phyloP scores from a whole-genome alignment of 2,113 vertebrate species.

The Heterotis niloticus region DNA sequence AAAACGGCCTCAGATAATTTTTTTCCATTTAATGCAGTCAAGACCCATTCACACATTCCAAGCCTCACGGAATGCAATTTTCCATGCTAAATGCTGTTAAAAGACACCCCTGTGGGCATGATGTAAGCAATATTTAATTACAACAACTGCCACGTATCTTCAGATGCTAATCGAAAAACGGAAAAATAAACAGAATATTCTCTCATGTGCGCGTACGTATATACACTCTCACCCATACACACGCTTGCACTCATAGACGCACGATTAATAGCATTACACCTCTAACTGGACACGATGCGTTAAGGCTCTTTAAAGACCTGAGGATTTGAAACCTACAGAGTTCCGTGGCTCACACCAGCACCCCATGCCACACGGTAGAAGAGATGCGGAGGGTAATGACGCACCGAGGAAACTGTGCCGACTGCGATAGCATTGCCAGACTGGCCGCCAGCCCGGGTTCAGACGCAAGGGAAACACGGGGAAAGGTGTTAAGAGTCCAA shows the following conservation, averaged over 20 bases:
- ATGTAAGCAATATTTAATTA: conserved; percentile 26
- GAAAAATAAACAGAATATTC: not conserved
- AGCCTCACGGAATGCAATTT: conserved; percentile 55
- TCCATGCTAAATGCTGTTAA: conserved; percentile 47
- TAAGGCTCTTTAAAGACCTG: conserved; percentile 78
- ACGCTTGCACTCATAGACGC: not conserved
- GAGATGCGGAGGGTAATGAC: not conserved
- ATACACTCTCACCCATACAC: not conserved
- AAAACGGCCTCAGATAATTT: conserved; percentile 33
- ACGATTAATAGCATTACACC: conserved; percentile 1
- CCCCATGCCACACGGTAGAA: not conserved
- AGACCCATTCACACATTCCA: conserved; percentile 54
- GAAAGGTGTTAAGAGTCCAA: not conserved
- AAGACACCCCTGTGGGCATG: conserved; percentile 39
- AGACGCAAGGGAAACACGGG: too few species aligned
- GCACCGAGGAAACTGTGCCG: not conserved
- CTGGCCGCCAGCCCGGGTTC: not conserved
- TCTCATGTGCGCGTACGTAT: not conserved
- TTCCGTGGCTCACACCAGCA: conserved; percentile 61
- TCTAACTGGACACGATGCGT: conserved; percentile 53
- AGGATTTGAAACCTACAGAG: conserved; percentile 67
- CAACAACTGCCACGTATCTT: conserved; percentile 13
- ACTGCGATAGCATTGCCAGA: too few species aligned
- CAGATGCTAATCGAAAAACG: conserved; percentile 19
- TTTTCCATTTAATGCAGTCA: conserved; percentile 48